Evolutionary conservation across 2,797 vertebrate genomes (phyloP), one percentile per base, ranked within the genome.

Genomic region (Melanotaenia trifasciata): DNA sequence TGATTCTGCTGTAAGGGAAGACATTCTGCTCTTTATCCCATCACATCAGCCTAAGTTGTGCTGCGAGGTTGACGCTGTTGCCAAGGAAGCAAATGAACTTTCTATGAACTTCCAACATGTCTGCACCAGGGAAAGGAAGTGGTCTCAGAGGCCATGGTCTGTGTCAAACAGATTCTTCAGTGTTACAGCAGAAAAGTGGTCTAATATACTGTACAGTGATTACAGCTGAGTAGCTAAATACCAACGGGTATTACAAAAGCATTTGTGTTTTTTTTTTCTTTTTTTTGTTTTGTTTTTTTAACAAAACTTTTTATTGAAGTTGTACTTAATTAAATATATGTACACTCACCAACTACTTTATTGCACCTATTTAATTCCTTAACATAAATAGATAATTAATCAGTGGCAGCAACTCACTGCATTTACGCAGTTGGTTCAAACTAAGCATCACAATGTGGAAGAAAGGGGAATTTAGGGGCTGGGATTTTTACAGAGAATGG

Each of bases 51-150:
- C 76, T 51, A 38, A 60, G 63, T 53, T 82, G 81, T 80, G 76
- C 60, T 36, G 47, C n/a, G 61, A 75, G 77, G 58, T 82, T 67
- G 59, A 65, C 75, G 72, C 78, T 79, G 86, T 89, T 92, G 84
- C 83, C 87, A 91, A 89, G 89, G 82, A 87, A 87, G 83, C 63
- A 74, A 66, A 80, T 83, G 76, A 91, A 90, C 84, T 85, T 76
- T 70, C 62, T 35, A 10, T 89, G 79, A 90, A 90, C 84, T 86
- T 88, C 69, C 81, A 73, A 43, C 47, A 22, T 3, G 30, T 67
- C 67, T 38, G 45, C 9, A 40, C 59, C 56, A 58, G 54, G 57
- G 26, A 70, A 61, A 67, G 14, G 51, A 51, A 66, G 65, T 40
- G 18, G 18, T 67, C 58, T 65, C 13, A 0, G 24, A 73, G 58